Conservation (phyloP, 1,140 invertebrate species). For the Drosophila tani region DNA sequence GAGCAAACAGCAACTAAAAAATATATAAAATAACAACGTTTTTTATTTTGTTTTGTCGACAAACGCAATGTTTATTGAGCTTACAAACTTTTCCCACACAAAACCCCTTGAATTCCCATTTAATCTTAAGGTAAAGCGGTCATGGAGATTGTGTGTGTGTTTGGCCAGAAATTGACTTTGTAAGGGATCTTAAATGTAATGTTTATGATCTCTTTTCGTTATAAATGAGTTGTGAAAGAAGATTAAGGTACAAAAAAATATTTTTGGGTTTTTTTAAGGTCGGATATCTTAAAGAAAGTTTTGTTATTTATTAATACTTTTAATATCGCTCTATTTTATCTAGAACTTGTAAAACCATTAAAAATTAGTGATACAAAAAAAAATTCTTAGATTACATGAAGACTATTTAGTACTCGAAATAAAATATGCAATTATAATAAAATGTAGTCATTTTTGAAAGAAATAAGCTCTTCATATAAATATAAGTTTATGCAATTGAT, state of each 20-base stretch:
- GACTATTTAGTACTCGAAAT: too few relatives aligned
- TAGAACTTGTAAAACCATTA: neutral
- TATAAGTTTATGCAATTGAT: too few relatives aligned
- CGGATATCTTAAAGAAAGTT: too few relatives aligned
- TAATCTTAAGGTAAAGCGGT: conserved; percentile 52
- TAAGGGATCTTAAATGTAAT: conserved; percentile 1
- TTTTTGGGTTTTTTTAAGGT: too few relatives aligned
- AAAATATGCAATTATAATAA: too few relatives aligned
- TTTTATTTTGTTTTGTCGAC: conserved; percentile 45
- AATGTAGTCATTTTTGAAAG: too few relatives aligned
- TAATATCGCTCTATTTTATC: neutral
- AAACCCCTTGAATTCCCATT: conserved; percentile 4
- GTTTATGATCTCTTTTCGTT: neutral
- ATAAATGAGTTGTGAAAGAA: too few relatives aligned
- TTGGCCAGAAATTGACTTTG: conserved; percentile 11
- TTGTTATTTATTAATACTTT: too few relatives aligned
- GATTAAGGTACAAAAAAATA: too few relatives aligned
- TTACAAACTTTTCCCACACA: conserved; percentile 49
- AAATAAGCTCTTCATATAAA: too few relatives aligned
- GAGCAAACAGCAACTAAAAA: conserved; percentile 65
- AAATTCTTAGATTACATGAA: neutral
- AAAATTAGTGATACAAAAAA: neutral
- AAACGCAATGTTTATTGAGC: conserved; percentile 81
- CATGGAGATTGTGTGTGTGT: conserved; percentile 24
- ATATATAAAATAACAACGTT: conserved; percentile 58